phyloP scores from a whole-genome alignment of 2,113 vertebrate genomes.

The Microcebus tavaratra region DNA sequence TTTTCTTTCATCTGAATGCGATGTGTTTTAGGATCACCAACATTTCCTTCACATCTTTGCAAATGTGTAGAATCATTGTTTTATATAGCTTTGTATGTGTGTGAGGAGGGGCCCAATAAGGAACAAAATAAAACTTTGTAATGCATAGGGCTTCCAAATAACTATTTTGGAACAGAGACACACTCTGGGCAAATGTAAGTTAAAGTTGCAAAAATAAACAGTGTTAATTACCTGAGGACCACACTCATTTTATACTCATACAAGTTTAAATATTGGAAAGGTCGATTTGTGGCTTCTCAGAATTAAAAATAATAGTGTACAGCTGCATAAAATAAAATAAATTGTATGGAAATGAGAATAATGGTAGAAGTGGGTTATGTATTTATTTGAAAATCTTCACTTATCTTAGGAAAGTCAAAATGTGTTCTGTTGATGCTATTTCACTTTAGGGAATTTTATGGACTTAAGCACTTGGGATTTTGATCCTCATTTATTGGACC shows the following conservation, averaged over 20 bases:
- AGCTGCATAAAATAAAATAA: neutral
- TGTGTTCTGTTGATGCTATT: constrained; percentile 3
- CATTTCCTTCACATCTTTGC: neutral
- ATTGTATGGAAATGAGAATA: neutral
- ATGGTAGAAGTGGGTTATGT: neutral
- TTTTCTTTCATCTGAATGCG: neutral
- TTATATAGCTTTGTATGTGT: neutral
- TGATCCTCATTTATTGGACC: constrained; percentile 74
- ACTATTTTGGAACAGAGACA: too few relatives aligned
- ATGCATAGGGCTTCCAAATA: neutral
- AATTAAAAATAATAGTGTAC: neutral
- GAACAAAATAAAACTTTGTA: neutral
- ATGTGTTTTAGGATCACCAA: neutral
- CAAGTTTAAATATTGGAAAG: neutral
- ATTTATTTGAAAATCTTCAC: constrained; percentile 45
- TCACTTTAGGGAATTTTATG: constrained; percentile 58
- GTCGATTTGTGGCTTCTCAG: neutral
- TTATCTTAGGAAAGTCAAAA: constrained; percentile 29
- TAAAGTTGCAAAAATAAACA: neutral
- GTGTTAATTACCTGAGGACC: neutral
- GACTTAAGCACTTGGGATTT: constrained; percentile 63
- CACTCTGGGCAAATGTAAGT: neutral
- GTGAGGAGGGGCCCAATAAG: neutral
- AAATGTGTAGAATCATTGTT: neutral
- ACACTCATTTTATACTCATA: neutral